Percentiles rank a stretch among this genome's conserved stretches.
phyloP scores from a whole-genome alignment of 2,888 invertebrate genomes.

The Acrobasis consociella region DNA sequence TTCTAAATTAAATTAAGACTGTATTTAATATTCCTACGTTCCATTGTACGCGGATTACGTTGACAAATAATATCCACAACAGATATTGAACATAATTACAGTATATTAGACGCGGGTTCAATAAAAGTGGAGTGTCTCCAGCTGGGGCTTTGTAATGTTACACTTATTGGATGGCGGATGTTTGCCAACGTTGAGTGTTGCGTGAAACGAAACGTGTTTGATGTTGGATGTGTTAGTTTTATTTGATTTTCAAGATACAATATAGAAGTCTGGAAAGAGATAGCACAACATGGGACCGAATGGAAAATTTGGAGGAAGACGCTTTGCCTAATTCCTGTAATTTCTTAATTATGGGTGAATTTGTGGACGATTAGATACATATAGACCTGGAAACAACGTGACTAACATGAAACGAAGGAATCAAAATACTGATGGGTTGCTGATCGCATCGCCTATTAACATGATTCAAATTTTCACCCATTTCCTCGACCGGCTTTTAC shows the following conservation, averaged over 20 bases:
- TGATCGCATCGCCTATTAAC: too few relatives aligned
- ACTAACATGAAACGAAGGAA: too few relatives aligned
- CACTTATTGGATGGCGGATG: constrained; percentile 7
- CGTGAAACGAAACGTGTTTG: constrained; percentile 5
- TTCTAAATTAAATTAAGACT: constrained; percentile 46
- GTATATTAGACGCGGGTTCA: not conserved
- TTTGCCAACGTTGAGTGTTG: constrained; percentile 8
- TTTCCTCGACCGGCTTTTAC: too few relatives aligned
- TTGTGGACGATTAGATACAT: too few relatives aligned
- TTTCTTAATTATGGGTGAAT: too few relatives aligned
- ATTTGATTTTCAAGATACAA: constrained; percentile 3
- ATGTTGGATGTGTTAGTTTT: not conserved
- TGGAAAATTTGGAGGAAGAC: too few relatives aligned
- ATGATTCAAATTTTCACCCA: too few relatives aligned
- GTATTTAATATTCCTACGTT: constrained; percentile 43
- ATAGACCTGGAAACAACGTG: too few relatives aligned
- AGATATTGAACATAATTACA: constrained; percentile 26
- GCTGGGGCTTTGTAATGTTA: constrained; percentile 16
- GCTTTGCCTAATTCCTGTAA: too few relatives aligned
- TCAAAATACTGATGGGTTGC: too few relatives aligned
- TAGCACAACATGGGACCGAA: too few relatives aligned
- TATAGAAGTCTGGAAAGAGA: too few relatives aligned
- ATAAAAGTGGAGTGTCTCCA: constrained; percentile 11
- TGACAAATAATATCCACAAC: constrained; percentile 31
- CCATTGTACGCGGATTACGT: constrained; percentile 34